Evolutionary conservation across 2,888 invertebrate genomes (phyloP).

Genomic region (Reticulitermes lucifugus): DNA sequence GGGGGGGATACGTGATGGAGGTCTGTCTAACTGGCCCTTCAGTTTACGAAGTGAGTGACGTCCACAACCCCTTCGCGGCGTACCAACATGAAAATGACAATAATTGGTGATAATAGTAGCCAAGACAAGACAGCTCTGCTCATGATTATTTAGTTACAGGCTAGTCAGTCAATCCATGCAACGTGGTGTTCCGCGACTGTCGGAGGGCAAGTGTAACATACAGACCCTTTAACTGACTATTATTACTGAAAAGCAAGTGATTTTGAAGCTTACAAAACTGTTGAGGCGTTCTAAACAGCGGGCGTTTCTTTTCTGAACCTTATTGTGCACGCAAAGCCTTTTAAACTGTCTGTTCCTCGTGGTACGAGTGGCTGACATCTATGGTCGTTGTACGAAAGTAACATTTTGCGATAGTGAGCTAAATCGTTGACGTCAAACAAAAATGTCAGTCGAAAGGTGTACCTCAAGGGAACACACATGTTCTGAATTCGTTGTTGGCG

Average conservation of each 20-base stretch:
- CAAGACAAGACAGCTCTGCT: conserved; percentile 51
- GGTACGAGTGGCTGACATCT: neutral
- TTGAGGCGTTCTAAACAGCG: neutral
- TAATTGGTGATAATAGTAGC: conserved; percentile 51
- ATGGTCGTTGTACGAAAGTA: neutral
- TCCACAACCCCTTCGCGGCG: conserved; percentile 41
- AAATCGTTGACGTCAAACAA: too few relatives aligned
- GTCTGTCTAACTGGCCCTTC: conserved; percentile 32
- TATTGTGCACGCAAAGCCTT: neutral
- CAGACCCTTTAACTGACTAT: neutral
- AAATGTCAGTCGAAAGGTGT: too few relatives aligned
- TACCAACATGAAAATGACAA: conserved; percentile 52
- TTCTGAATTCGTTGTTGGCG: too few relatives aligned
- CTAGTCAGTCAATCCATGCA: conserved; percentile 20
- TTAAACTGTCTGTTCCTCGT: conserved; percentile 42
- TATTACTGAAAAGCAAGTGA: neutral
- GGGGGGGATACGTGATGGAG: conserved; percentile 29
- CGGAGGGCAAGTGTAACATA: neutral
- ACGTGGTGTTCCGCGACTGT: neutral
- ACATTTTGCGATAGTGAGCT: too few relatives aligned
- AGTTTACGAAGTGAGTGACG: conserved; percentile 44
- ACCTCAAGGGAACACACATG: too few relatives aligned
- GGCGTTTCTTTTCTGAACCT: neutral
- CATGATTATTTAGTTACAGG: conserved; percentile 42
- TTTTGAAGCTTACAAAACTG: neutral